Conservation (phyloP, 2,113 vertebrate genomes). For the Zosterops borbonicus region DNA sequence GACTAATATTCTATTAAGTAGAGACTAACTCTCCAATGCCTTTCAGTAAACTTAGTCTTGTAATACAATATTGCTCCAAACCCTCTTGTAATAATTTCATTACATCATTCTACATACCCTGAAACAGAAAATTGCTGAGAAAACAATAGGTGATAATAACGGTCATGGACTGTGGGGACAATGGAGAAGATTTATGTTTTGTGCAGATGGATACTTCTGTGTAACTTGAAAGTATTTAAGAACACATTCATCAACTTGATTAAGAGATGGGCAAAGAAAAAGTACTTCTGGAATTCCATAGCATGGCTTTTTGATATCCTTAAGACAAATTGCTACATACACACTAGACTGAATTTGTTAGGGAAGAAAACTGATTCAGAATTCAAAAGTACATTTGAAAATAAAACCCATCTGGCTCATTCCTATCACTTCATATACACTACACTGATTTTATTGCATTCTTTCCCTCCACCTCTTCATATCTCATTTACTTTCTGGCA, state of each 20-base stretch:
- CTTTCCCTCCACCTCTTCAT: not conserved
- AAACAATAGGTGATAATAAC: not conserved
- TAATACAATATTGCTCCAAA: not conserved
- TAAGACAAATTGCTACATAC: not conserved
- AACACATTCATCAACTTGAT: not conserved
- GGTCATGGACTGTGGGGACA: not conserved
- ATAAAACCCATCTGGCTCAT: not conserved
- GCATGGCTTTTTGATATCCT: not conserved
- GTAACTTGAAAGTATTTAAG: not conserved
- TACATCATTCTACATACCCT: fast-evolving
- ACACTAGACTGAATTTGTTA: not conserved
- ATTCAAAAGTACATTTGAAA: not conserved
- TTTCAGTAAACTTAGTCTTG: not conserved
- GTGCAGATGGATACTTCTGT: not conserved
- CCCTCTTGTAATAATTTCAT: not conserved
- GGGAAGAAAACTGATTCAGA: not conserved
- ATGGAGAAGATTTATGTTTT: not conserved
- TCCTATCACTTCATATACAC: not conserved
- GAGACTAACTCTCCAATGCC: not conserved
- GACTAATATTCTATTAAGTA: not conserved
- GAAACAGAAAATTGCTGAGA: not conserved
- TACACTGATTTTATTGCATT: not conserved
- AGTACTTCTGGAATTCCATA: not conserved
- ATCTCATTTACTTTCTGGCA: not conserved
- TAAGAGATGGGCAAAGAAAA: not conserved